phyloP scores from a whole-genome alignment of 2,888 invertebrate species.

The Drosophila quinaria region DNA sequence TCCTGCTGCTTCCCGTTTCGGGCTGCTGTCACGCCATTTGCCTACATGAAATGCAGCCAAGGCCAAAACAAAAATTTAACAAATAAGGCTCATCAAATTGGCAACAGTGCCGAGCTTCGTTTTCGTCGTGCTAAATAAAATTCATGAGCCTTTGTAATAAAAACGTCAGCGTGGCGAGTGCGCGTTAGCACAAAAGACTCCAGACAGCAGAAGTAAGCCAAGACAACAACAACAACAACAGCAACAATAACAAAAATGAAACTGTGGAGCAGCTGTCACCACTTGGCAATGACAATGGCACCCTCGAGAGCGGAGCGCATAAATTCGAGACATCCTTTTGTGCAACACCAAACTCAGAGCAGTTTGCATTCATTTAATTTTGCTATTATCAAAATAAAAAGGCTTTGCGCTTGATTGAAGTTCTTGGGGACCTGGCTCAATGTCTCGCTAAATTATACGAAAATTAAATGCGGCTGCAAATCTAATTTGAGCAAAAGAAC shows the following conservation, averaged over 20 bases:
- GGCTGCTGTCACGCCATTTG: constrained; percentile 46
- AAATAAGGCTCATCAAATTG: constrained; percentile 66
- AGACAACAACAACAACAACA: constrained; percentile 19
- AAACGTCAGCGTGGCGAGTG: constrained; percentile 60
- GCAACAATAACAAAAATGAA: constrained; percentile 19
- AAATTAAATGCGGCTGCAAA: constrained; percentile 51
- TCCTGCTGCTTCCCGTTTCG: constrained; percentile 16
- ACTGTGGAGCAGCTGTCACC: constrained; percentile 67
- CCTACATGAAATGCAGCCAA: constrained; percentile 49
- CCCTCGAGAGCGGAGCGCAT: constrained; percentile 64
- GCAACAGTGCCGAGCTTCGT: constrained; percentile 42
- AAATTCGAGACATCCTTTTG: constrained; percentile 74
- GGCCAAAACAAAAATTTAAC: constrained; percentile 46
- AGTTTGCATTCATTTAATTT: constrained; percentile 79
- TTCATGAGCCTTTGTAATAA: constrained; percentile 78
- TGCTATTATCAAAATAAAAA: constrained; percentile 75
- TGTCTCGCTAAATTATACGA: constrained; percentile 65
- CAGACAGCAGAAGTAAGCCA: constrained; percentile 18
- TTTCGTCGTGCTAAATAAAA: constrained; percentile 68
- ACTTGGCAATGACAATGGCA: constrained; percentile 74
- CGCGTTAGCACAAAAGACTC: constrained; percentile 64
- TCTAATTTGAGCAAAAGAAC: constrained; percentile 46
- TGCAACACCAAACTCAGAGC: constrained; percentile 59
- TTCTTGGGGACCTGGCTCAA: constrained; percentile 43
- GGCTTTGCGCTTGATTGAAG: constrained; percentile 78